phyloP scores from a whole-genome alignment of 2,797 vertebrate species.

The Taenioides sp. region DNA sequence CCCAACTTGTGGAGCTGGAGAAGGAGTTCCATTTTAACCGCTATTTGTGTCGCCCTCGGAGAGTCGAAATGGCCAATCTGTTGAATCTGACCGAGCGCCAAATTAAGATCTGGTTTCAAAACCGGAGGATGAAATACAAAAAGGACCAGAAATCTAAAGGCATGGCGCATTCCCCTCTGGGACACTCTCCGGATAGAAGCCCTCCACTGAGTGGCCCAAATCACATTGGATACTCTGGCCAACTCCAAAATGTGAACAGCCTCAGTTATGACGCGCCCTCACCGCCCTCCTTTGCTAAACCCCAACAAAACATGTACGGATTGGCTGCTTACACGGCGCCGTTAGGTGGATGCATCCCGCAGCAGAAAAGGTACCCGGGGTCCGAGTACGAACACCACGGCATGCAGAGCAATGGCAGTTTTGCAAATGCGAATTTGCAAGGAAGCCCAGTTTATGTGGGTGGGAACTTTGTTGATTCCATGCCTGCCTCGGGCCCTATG shows the following conservation, averaged over 20 bases:
- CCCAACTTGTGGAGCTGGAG: slow-evolving; percentile 96
- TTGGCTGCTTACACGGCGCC: slow-evolving; percentile 98
- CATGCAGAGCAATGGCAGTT: slow-evolving; percentile 92
- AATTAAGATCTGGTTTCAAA: slow-evolving; percentile 99
- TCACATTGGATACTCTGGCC: slow-evolving; percentile 93
- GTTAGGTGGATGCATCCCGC: slow-evolving; percentile 94
- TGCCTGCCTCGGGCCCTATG: slow-evolving; percentile 98
- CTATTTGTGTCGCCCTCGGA: slow-evolving; percentile 93
- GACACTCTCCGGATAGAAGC: slow-evolving; percentile 96
- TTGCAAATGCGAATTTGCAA: slow-evolving; percentile 94
- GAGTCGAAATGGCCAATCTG: slow-evolving; percentile 98
- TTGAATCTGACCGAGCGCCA: slow-evolving; percentile 97
- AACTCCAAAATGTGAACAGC: slow-evolving; percentile 89
- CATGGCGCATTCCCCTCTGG: slow-evolving; percentile 94
- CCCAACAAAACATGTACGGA: slow-evolving; percentile 98
- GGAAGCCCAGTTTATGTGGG: slow-evolving; percentile 98
- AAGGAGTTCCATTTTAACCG: slow-evolving; percentile 99
- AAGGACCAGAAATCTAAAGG: slow-evolving; percentile 99
- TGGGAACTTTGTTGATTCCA: slow-evolving; percentile 99
- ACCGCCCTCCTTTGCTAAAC: slow-evolving; percentile 94
- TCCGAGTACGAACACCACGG: slow-evolving; percentile 95
- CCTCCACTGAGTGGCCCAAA: slow-evolving; percentile 91
- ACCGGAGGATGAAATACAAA: slow-evolving; percentile 99
- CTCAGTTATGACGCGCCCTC: slow-evolving; percentile 95
- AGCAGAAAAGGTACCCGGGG: slow-evolving; percentile 96